Evolutionary conservation across 1,140 invertebrate genomes (phyloP).

Genomic region (Asbolus verrucosus): DNA sequence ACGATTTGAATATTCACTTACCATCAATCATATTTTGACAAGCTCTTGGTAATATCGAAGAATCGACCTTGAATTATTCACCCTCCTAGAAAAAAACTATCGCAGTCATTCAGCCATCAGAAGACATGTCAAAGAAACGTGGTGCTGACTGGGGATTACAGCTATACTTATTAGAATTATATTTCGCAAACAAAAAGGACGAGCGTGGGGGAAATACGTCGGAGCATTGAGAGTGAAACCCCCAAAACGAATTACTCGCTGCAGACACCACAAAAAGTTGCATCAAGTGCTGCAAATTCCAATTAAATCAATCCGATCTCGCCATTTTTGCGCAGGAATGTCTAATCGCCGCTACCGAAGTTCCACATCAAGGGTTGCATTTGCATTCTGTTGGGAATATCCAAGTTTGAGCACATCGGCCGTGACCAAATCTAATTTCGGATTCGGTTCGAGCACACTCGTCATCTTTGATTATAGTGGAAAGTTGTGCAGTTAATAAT

Average conservation of each 20-base stretch:
- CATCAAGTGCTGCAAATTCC: too few species aligned
- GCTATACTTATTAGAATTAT: constrained; percentile 25
- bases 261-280: neutral
- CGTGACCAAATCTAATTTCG: constrained; percentile 2
- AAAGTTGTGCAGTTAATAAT: constrained; percentile 33
- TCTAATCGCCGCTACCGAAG: too few species aligned
- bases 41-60: constrained; percentile 19
- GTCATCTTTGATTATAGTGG: constrained; percentile 25
- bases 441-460: constrained; percentile 8
- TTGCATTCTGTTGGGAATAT: constrained; percentile 8
- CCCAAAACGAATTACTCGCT: constrained; percentile 18
- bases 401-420: neutral
- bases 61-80: constrained; percentile 35
- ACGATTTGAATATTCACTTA: constrained; percentile 37
- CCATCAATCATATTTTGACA: constrained; percentile 27
- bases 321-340: too few species aligned
- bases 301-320: too few species aligned
- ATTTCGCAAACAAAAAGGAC: constrained; percentile 24
- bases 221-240: constrained; percentile 30
- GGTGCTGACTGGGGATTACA: constrained; percentile 16
- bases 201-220: constrained; percentile 10
- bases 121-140: constrained; percentile 11
- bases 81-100: constrained; percentile 14
- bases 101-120: constrained; percentile 7
- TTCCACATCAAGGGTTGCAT: constrained; percentile 21